Conservation (phyloP, 2,113 vertebrate species). For the Talpa occidentalis region DNA sequence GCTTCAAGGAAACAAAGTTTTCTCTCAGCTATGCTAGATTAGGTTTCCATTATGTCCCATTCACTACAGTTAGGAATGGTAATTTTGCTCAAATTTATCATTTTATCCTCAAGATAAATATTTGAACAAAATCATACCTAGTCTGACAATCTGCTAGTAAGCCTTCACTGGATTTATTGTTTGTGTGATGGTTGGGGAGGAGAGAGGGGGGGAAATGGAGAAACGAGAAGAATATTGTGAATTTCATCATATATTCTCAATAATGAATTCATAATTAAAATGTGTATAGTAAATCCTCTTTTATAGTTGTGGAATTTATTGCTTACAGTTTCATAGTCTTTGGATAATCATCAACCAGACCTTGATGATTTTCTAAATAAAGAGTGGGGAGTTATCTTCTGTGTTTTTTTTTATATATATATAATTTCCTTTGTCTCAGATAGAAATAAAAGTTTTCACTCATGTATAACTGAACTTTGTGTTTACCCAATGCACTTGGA, state of each 20-base stretch:
- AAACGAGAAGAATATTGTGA: not conserved
- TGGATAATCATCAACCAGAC: not conserved
- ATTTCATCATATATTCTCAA: not conserved
- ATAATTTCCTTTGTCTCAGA: not conserved
- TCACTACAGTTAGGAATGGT: not conserved
- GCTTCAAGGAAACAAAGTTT: not conserved
- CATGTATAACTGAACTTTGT: not conserved
- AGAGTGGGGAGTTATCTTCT: not conserved
- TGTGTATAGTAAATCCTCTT: not conserved
- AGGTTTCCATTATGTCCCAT: not conserved
- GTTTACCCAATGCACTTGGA: not conserved
- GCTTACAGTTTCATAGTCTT: not conserved
- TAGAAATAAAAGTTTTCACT: not conserved
- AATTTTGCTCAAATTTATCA: not conserved
- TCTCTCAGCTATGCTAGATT: not conserved
- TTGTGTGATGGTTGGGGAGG: rapidly evolving
- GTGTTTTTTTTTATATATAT: not conserved
- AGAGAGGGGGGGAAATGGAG: not conserved
- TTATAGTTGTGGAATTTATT: not conserved
- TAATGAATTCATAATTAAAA: not conserved
- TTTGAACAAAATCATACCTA: not conserved
- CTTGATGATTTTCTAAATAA: not conserved
- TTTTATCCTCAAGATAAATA: not conserved
- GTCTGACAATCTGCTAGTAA: not conserved
- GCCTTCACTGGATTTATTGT: not conserved